Conservation (phyloP, 2,888 invertebrate species). For the Marasmarcha lunaedactyla region DNA sequence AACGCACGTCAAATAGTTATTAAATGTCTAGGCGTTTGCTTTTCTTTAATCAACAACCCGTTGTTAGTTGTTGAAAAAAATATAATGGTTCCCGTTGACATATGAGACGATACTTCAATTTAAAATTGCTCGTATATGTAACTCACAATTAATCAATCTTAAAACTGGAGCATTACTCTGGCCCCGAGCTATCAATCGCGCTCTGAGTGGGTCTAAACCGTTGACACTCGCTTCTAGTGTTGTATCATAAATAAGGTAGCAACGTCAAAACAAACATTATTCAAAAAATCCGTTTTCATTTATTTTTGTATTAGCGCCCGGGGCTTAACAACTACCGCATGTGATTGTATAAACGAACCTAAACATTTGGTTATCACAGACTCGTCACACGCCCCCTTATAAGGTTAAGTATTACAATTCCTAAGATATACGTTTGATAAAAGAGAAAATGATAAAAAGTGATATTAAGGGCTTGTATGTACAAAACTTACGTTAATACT, state of each 20-base stretch:
- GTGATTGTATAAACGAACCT: not conserved
- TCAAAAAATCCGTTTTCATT: constrained; percentile 53
- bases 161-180: constrained; percentile 48
- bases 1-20: too few relatives aligned
- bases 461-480: constrained; percentile 17
- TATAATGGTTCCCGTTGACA: constrained; percentile 22
- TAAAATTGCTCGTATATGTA: constrained; percentile 17
- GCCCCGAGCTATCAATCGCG: constrained; percentile 47
- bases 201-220: constrained; percentile 62
- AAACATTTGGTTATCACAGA: too few relatives aligned
- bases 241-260: constrained; percentile 43
- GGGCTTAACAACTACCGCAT: constrained; percentile 31
- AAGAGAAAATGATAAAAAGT: not conserved
- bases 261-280: constrained; percentile 61
- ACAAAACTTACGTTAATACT: constrained; percentile 39
- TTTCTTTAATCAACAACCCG: constrained; percentile 1
- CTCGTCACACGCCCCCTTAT: too few relatives aligned
- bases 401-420: too few relatives aligned
- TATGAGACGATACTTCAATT: constrained; percentile 4
- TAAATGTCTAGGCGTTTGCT: too few relatives aligned
- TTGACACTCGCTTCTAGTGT: constrained; percentile 35
- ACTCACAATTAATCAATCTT: constrained; percentile 63
- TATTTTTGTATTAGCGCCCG: constrained; percentile 57
- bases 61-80: too few relatives aligned
- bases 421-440: too few relatives aligned